Conservation (phyloP, 2,797 vertebrate species). For the Xiphorhynchus erythropygius region DNA sequence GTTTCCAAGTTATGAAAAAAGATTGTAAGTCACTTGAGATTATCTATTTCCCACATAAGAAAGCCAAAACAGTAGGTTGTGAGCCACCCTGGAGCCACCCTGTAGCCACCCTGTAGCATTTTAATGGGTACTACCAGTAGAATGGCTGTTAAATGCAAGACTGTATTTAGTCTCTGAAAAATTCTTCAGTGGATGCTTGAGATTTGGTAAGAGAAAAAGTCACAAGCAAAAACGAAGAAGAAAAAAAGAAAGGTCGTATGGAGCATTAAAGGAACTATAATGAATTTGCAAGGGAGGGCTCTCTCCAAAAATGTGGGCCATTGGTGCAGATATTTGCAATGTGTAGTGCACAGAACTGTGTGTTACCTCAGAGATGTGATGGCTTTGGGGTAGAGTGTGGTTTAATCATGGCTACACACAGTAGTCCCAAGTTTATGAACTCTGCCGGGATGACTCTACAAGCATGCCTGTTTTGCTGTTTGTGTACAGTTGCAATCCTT, state of each 20-base stretch:
- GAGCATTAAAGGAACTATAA: neutral
- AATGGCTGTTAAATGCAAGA: neutral
- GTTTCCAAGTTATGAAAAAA: neutral
- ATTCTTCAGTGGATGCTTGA: neutral
- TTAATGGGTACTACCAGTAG: neutral
- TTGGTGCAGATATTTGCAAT: neutral
- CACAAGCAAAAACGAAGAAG: neutral
- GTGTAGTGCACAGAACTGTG: neutral
- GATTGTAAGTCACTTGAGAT: neutral
- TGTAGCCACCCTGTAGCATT: fast-evolving
- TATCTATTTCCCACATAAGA: neutral
- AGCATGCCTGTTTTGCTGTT: neutral
- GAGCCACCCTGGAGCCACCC: neutral
- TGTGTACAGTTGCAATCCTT: neutral
- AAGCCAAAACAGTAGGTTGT: neutral
- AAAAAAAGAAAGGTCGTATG: fast-evolving
- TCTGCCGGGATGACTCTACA: neutral
- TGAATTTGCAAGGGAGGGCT: neutral
- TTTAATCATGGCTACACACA: neutral
- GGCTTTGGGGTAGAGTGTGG: neutral
- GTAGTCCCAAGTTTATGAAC: neutral
- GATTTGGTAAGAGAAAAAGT: neutral
- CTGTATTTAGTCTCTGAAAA: neutral
- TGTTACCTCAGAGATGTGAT: neutral
- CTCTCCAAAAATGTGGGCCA: neutral